phyloP scores from a whole-genome alignment of 1,140 invertebrate genomes.

The Drosophila bocqueti region DNA sequence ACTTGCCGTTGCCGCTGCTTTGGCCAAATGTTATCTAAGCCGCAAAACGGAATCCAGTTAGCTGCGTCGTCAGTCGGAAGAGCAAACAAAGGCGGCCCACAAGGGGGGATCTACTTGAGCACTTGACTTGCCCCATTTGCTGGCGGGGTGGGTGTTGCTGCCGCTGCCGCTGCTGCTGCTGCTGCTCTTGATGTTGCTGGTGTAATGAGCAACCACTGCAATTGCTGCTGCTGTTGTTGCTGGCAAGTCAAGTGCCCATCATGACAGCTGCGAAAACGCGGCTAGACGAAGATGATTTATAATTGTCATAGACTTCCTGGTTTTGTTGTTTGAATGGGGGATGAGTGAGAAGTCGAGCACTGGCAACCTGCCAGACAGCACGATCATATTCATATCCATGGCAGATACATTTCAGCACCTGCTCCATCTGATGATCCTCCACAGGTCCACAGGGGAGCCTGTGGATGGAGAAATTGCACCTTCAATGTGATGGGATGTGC shows the following conservation, averaged over 20 bases:
- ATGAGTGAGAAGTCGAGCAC: conserved; percentile 59
- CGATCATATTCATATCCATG: conserved; percentile 46
- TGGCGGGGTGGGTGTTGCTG: conserved; percentile 50
- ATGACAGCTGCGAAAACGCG: conserved; percentile 74
- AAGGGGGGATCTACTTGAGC: conserved; percentile 33
- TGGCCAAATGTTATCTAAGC: conserved; percentile 65
- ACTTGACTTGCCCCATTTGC: conserved; percentile 65
- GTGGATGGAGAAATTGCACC: not conserved
- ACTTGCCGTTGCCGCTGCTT: conserved; percentile 41
- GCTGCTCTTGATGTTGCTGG: conserved; percentile 55
- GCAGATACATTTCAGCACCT: conserved; percentile 69
- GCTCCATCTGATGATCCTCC: conserved; percentile 7
- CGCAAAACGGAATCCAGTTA: conserved; percentile 63
- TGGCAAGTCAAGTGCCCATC: conserved; percentile 77
- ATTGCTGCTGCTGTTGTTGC: conserved; percentile 44
- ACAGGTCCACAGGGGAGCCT: not conserved
- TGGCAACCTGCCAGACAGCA: conserved; percentile 34
- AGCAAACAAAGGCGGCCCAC: conserved; percentile 43
- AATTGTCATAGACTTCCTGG: conserved; percentile 82
- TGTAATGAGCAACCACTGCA: conserved; percentile 61
- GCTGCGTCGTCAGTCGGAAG: conserved; percentile 60
- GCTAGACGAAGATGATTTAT: conserved; percentile 76
- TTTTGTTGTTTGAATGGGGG: conserved; percentile 59
- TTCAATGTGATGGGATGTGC: not conserved
- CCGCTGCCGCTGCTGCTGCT: conserved; percentile 26